Evolutionary conservation across 2,113 vertebrate species (phyloP).

Genomic region (Corythornis vintsioides): DNA sequence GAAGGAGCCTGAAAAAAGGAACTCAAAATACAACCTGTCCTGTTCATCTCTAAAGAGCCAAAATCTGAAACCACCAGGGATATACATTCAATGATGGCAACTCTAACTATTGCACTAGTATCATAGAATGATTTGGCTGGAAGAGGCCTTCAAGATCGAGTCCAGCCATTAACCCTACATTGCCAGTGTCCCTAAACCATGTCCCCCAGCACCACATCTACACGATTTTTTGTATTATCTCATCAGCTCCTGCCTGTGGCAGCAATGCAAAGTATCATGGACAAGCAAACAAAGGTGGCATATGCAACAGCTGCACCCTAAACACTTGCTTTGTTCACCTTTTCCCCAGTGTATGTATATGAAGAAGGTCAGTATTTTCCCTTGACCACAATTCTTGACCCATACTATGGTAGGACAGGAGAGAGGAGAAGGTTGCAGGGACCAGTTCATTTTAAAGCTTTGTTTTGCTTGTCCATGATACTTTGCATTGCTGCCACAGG

Average conservation of each 20-base stretch:
- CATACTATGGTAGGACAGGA: neutral
- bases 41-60: neutral
- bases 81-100: neutral
- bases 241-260: neutral
- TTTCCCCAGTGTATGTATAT: neutral
- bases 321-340: neutral
- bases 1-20: neutral
- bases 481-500: slow-evolving; percentile 2
- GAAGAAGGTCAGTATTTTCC: neutral
- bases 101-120: neutral
- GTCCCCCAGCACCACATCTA: too few relatives aligned
- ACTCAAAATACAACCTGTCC: neutral
- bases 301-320: neutral
- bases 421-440: neutral
- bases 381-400: neutral
- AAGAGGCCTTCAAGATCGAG: neutral
- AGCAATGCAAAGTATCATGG: neutral
- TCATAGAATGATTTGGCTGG: too few relatives aligned
- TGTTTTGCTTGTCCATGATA: neutral
- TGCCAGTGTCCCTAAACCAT: neutral
- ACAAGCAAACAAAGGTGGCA: neutral
- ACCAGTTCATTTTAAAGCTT: neutral
- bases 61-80: neutral
- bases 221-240: neutral
- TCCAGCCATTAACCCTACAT: neutral